Evolutionary conservation across 2,797 vertebrate genomes (phyloP), one percentile per base, ranked within the genome.

Genomic region (Siniperca obscura): DNA sequence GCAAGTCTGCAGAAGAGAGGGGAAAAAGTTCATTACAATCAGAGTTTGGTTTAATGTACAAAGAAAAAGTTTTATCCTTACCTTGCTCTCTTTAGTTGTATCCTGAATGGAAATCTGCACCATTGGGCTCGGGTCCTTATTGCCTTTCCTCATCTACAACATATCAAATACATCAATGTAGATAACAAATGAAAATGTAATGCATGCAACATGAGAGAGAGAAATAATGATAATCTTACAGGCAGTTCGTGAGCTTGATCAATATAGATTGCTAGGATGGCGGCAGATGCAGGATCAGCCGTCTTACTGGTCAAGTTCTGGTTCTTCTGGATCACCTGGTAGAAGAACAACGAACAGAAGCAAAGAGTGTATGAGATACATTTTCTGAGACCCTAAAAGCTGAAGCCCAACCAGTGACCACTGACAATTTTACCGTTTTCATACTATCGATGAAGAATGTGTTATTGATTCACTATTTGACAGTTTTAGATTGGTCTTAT

Each of bases 41-140:
- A 38, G 30, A 71, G 10, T 48, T 72, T 27, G 8, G 12, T 67
- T 68, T 14, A 13, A 75, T 42, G 8, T 17, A 56, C 13, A 16
- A 21, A 66, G 7, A 74, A 30, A 42, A 5, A 9, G 2, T 22
- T 30, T 11, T 55, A 6, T 34, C 34, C 85, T 89, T 75, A 98
- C 98, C 95, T 94, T 97, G 95, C 97, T 98, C 87, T 99, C 97
- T 89, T 91, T 95, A 1, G 97, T 98, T 55, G 96, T 90, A 11
- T 98, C 97, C 89, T 98, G 97, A 81, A 98, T 84, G 10, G 97
- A 98, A 69, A 98, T 87, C 81, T 97, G 97, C 66, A 97, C 97
- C 95, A 98, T 84, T 4, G 98, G 97, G 84, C 96, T 98, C 4
- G 98, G 97, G 66, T 97, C 96, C 86, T 97, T 98, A 69, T 96